Conservation (phyloP, 2,797 vertebrate species). For the Arctocebus calabarensis region DNA sequence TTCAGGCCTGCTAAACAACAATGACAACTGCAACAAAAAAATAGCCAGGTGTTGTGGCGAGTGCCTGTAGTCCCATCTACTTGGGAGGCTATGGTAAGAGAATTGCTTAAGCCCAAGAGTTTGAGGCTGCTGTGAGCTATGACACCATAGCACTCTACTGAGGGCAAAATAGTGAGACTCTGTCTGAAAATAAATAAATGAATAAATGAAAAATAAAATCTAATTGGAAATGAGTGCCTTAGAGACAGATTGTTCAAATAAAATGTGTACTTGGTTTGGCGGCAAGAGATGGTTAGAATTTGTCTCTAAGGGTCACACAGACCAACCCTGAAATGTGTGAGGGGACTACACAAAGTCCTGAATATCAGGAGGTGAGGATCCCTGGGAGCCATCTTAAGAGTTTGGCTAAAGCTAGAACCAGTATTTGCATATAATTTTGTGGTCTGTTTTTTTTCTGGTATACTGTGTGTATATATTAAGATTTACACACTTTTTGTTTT, state of each 20-base stretch:
- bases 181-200: too few relatives aligned
- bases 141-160: too few relatives aligned
- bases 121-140: too few relatives aligned
- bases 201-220: background rate
- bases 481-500: slow-evolving; percentile 12
- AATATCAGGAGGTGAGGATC: slow-evolving; percentile 1
- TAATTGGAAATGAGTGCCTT: background rate
- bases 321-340: background rate
- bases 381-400: background rate
- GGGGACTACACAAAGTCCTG: background rate
- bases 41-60: too few relatives aligned
- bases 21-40: too few relatives aligned
- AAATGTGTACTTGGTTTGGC: background rate
- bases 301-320: background rate
- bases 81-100: too few relatives aligned
- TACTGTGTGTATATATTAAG: background rate
- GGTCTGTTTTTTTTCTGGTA: background rate
- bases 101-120: too few relatives aligned
- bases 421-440: slow-evolving; percentile 28
- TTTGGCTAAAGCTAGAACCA: background rate
- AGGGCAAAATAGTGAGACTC: too few relatives aligned
- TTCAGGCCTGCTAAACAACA: too few relatives aligned
- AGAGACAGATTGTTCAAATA: background rate
- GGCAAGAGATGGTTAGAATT: background rate
- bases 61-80: too few relatives aligned